Evolutionary conservation across 2,797 vertebrate genomes (phyloP).

Genomic region (Typhlichthys subterraneus): DNA sequence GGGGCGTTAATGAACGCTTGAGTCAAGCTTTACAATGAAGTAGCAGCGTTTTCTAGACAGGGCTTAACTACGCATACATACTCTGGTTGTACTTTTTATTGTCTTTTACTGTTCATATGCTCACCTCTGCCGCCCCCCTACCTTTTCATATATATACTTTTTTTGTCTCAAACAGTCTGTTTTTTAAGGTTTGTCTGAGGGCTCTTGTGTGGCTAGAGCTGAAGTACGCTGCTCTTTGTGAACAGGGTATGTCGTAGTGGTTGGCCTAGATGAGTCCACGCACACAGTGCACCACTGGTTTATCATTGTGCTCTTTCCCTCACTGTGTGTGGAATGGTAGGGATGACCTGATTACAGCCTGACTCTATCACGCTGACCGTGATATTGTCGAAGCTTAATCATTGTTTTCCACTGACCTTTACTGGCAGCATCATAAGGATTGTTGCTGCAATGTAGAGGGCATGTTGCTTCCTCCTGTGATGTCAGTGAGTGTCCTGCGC

Average conservation of each 20-base stretch:
- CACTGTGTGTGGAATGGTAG: not conserved
- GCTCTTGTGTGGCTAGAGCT: constrained; percentile 32
- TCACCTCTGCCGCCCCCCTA: constrained; percentile 5
- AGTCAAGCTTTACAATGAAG: constrained; percentile 35
- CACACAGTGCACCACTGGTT: constrained; percentile 26
- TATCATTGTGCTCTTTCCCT: constrained; percentile 25
- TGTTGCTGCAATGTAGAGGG: constrained; percentile 15
- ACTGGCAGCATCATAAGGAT: constrained; percentile 18
- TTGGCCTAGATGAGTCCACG: constrained; percentile 22
- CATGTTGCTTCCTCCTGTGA: constrained; percentile 27
- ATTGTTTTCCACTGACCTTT: constrained; percentile 33
- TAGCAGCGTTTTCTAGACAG: constrained; percentile 38
- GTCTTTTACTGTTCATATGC: not conserved
- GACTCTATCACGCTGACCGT: constrained; percentile 21
- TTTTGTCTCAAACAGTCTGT: constrained; percentile 35
- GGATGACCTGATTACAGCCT: constrained; percentile 5
- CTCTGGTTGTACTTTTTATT: too few relatives aligned
- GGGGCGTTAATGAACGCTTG: constrained; percentile 39
- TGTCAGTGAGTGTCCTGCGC: constrained; percentile 28
- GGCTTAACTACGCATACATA: constrained; percentile 16
- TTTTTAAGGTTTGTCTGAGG: constrained; percentile 44
- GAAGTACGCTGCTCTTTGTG: constrained; percentile 42
- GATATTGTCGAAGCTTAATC: constrained; percentile 35
- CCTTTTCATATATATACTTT: constrained; percentile 40
- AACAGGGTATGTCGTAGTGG: constrained; percentile 25